A percentile compares a stretch with the other conserved stretches of the same genome.
Conservation (phyloP, 2,113 vertebrate genomes). For the Psephotus haematonotus region DNA sequence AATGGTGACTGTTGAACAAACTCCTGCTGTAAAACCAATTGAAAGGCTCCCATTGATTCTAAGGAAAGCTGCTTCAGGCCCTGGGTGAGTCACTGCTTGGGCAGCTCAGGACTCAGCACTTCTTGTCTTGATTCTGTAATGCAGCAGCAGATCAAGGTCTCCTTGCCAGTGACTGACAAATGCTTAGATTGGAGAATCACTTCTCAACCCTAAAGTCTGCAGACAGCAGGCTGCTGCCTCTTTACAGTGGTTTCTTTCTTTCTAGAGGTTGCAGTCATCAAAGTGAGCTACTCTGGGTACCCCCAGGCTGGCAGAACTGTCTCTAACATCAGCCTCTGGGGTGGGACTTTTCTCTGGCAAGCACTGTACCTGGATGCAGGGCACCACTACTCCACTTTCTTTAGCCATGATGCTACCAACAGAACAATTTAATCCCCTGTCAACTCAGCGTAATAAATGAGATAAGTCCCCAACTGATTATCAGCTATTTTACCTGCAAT, state of each 20-base stretch:
- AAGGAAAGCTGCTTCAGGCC: not conserved
- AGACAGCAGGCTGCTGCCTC: not conserved
- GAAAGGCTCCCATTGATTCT: constrained; percentile 12
- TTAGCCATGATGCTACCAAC: not conserved
- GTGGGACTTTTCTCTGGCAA: not conserved
- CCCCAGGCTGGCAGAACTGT: not conserved
- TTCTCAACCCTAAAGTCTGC: not conserved
- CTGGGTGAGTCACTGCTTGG: not conserved
- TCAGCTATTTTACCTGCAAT: constrained; percentile 40
- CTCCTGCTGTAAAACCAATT: constrained; percentile 16
- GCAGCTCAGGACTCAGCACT: not conserved
- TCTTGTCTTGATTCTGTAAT: not conserved
- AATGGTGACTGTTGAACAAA: not conserved
- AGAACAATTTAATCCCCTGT: not conserved
- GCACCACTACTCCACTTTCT: not conserved
- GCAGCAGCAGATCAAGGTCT: not conserved
- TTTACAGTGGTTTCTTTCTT: not conserved
- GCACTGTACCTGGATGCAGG: not conserved
- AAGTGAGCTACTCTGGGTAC: not conserved
- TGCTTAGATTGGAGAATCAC: not conserved
- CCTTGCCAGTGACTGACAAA: not conserved
- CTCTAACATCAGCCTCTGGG: not conserved
- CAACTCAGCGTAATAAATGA: constrained; percentile 26
- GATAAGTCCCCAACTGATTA: constrained; percentile 34
- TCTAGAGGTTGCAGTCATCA: not conserved